Percentiles rank a stretch among this genome's conserved stretches.
Conservation (phyloP, 2,888 invertebrate species). For the Exocentrus adspersus region DNA sequence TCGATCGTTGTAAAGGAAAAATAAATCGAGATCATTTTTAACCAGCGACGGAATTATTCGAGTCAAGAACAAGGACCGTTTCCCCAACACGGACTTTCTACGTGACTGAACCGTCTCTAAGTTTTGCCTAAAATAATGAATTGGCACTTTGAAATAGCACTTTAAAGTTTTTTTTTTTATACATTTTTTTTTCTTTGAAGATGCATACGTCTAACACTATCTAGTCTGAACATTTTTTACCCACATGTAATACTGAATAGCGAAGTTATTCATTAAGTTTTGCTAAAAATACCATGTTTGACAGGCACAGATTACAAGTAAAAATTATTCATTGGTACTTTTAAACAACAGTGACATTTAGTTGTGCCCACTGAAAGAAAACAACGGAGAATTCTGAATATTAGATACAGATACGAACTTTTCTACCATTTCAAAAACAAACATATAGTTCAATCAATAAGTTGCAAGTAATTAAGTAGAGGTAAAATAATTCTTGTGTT, state of each 20-base stretch:
- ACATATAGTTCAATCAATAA: no score
- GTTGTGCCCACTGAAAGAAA: conserved; percentile 26
- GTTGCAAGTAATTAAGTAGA: no score
- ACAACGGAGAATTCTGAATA: no score
- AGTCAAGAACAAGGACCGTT: conserved; percentile 17
- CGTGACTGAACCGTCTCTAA: conserved; percentile 20
- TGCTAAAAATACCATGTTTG: conserved; percentile 57
- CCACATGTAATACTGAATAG: conserved; percentile 62
- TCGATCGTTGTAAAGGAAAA: conserved; percentile 58
- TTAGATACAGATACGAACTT: no score
- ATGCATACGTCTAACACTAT: conserved; percentile 41
- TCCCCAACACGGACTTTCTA: conserved; percentile 20
- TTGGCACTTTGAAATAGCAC: conserved; percentile 65
- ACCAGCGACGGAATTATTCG: conserved; percentile 5
- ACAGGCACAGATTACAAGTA: conserved; percentile 63
- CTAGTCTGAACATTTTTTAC: conserved; percentile 48
- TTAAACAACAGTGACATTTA: conserved; percentile 61
- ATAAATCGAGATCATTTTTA: conserved; percentile 61
- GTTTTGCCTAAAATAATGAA: conserved; percentile 58
- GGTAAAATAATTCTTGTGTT: no score
- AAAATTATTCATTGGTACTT: conserved; percentile 59
- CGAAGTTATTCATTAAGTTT: conserved; percentile 48
- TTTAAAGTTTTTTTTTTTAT: conserved; percentile 47
- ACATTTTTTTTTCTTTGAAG: conserved; percentile 30
- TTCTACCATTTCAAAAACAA: no score